A percentile compares a stretch with the other conserved stretches of the same genome.
Conservation (phyloP, 2,888 invertebrate genomes). For the Dichetophora obliterata region DNA sequence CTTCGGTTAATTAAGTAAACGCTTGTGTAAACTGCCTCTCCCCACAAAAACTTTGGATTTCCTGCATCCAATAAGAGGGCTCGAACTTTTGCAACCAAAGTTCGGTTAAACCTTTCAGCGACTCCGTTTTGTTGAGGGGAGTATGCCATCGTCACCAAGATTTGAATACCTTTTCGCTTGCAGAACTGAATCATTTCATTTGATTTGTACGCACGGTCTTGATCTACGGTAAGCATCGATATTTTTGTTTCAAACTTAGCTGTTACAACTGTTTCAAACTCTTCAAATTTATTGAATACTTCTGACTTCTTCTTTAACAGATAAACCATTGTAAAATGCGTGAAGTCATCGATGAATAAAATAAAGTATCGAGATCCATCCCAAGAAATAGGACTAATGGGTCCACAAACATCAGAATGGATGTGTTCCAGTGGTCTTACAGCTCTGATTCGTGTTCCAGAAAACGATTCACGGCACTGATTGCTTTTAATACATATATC, state of each 20-base stretch:
- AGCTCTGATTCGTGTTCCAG: too few relatives aligned
- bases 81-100: neutral
- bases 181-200: slow-evolving; percentile 45
- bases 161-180: slow-evolving; percentile 52
- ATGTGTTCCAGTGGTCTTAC: too few relatives aligned
- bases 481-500: too few relatives aligned
- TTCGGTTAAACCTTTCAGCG: neutral
- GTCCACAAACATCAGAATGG: too few relatives aligned
- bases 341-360: too few relatives aligned
- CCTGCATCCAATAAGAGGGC: slow-evolving; percentile 35
- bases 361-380: too few relatives aligned
- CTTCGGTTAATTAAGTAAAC: slow-evolving; percentile 35
- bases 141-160: slow-evolving; percentile 42
- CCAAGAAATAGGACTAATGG: too few relatives aligned
- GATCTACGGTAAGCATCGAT: slow-evolving; percentile 39
- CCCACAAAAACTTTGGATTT: slow-evolving; percentile 34
- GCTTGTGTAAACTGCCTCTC: slow-evolving; percentile 28
- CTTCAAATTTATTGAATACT: too few relatives aligned
- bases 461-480: too few relatives aligned
- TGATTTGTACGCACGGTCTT: slow-evolving; percentile 54
- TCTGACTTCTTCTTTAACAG: too few relatives aligned
- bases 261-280: too few relatives aligned
- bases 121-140: slow-evolving; percentile 44
- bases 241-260: slow-evolving; percentile 35
- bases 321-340: too few relatives aligned